A percentile compares a stretch with the other conserved stretches of the same genome.
phyloP scores from a whole-genome alignment of 2,113 vertebrate genomes.

The Toxotes jaculatrix region DNA sequence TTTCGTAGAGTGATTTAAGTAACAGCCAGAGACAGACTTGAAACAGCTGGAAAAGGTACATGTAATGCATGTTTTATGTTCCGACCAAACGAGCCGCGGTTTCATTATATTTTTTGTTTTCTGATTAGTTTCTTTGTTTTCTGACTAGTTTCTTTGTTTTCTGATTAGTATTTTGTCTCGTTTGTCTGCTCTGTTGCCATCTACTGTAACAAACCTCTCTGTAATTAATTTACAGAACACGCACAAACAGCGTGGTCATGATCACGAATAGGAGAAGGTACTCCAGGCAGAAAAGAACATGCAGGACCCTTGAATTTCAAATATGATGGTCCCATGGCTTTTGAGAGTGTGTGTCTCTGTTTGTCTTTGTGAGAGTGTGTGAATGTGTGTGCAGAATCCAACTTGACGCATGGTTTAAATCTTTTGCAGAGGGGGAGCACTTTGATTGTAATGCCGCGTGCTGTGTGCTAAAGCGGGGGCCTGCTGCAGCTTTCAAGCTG shows the following conservation, averaged over 20 bases:
- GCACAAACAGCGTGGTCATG: constrained; percentile 47
- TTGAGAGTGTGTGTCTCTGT: constrained; percentile 2
- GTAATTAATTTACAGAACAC: constrained; percentile 51
- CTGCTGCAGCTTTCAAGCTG: constrained; percentile 77
- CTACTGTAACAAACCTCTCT: constrained; percentile 12
- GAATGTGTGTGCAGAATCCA: constrained; percentile 45
- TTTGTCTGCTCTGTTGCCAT: constrained; percentile 46
- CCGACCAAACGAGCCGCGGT: constrained; percentile 34
- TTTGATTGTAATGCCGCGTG: constrained; percentile 77
- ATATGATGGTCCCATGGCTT: constrained; percentile 26
- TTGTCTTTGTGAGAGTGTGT: constrained; percentile 5
- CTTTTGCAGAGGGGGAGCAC: constrained; percentile 75
- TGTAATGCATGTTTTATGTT: constrained; percentile 30
- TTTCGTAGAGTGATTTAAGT: background rate
- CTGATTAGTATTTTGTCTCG: constrained; percentile 28
- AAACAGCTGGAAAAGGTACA: constrained; percentile 25
- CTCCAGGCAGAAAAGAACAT: constrained; percentile 48
- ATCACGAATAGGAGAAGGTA: constrained; percentile 41
- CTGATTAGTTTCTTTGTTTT: constrained; percentile 8
- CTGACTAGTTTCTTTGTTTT: constrained; percentile 5
- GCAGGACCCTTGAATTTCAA: constrained; percentile 60
- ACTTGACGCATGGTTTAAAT: constrained; percentile 78
- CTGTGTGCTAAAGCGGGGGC: constrained; percentile 72
- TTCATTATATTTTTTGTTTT: constrained; percentile 24
- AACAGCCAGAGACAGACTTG: background rate